A percentile compares a stretch with the other conserved stretches of the same genome.
Evolutionary conservation across 2,888 invertebrate genomes (phyloP).

Genomic region (Harpagoxenus sublaevis): DNA sequence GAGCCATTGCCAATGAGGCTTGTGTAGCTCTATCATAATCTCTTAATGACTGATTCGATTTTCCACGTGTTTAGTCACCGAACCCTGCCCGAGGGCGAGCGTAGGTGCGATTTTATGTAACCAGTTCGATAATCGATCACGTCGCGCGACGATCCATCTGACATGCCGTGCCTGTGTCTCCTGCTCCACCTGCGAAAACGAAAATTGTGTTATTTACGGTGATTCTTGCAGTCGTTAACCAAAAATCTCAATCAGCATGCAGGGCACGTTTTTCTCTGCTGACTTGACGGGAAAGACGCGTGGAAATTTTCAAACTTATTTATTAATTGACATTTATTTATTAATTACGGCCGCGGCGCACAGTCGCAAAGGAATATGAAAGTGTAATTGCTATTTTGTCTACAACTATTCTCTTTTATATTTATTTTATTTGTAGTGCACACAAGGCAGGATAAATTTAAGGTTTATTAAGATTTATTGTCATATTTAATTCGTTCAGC

Average conservation of each 20-base stretch:
- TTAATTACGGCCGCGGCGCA: neutral
- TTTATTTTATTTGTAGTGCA: neutral
- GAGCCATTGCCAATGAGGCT: neutral
- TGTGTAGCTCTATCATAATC: neutral
- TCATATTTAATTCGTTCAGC: neutral
- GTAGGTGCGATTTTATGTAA: constrained; percentile 96
- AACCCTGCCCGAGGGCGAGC: constrained; percentile 97
- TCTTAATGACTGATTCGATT: constrained; percentile 14
- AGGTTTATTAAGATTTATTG: constrained; percentile 1
- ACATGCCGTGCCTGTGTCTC: constrained; percentile 89
- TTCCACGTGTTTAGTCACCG: constrained; percentile 89
- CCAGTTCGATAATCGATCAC: constrained; percentile 94
- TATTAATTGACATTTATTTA: neutral
- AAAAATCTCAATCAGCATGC: constrained; percentile 35
- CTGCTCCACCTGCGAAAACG: constrained; percentile 92
- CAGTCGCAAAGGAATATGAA: neutral
- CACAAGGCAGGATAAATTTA: neutral
- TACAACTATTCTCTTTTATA: neutral
- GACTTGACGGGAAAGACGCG: neutral
- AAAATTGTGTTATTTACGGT: constrained; percentile 51
- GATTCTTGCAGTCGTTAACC: neutral
- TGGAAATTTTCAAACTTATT: constrained; percentile 18
- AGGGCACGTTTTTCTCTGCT: constrained; percentile 1
- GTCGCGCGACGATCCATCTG: constrained; percentile 88
- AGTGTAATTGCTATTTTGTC: neutral